Percentiles rank a stretch among this genome's conserved stretches.
Conservation (phyloP, 2,888 invertebrate species). For the Peribatodes rhomboidaria region DNA sequence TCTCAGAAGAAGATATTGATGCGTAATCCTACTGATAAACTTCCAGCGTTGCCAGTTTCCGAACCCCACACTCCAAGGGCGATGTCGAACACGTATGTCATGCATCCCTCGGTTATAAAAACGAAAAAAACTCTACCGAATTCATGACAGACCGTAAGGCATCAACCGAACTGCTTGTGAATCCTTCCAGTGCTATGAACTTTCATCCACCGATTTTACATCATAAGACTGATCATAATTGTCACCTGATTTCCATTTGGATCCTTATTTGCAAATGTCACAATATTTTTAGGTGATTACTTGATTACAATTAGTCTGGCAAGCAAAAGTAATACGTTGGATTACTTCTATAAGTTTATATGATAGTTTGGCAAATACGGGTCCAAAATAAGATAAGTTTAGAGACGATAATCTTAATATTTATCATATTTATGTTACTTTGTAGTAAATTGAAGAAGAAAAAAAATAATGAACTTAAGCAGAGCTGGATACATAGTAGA, state of each 20-base stretch:
- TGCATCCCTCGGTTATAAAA: constrained; percentile 80
- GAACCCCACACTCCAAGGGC: constrained; percentile 86
- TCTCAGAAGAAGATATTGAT: constrained; percentile 81
- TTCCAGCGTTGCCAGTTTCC: constrained; percentile 89
- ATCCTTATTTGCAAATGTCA: constrained; percentile 37
- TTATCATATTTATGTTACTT: constrained; percentile 35
- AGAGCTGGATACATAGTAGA: constrained; percentile 29
- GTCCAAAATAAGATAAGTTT: constrained; percentile 38
- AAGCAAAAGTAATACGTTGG: constrained; percentile 15
- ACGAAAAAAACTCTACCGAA: constrained; percentile 78
- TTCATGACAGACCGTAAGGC: constrained; percentile 69
- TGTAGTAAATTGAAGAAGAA: constrained; percentile 21
- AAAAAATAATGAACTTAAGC: constrained; percentile 7
- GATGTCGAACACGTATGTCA: constrained; percentile 91
- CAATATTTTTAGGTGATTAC: constrained; percentile 30
- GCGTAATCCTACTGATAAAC: constrained; percentile 92
- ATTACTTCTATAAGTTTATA: constrained; percentile 31
- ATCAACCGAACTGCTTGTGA: constrained; percentile 66
- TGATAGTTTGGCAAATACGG: constrained; percentile 39
- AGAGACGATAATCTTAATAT: constrained; percentile 34
- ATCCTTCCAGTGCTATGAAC: constrained; percentile 84
- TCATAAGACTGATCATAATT: constrained; percentile 72
- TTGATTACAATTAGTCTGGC: constrained; percentile 14
- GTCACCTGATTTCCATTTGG: constrained; percentile 45
- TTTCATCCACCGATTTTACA: constrained; percentile 71